Conservation (phyloP, 2,113 vertebrate species). For the Camelus dromedarius region DNA sequence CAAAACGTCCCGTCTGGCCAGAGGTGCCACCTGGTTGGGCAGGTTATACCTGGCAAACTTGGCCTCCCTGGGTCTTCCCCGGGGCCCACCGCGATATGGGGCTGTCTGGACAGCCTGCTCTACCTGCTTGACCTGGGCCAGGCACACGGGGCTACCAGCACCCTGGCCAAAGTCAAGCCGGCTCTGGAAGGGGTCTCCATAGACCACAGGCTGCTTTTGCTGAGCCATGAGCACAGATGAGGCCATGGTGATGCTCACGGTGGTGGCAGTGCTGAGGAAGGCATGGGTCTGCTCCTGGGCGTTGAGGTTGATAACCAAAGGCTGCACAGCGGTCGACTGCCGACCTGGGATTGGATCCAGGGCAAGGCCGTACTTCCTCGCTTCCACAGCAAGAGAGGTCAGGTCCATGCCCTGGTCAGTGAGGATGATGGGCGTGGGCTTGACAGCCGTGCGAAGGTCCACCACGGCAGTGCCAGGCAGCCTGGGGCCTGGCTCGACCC, state of each 20-base stretch:
- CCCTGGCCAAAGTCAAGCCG: slow-evolving; percentile 96
- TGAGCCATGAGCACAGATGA: slow-evolving; percentile 94
- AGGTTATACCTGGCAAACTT: slow-evolving; percentile 95
- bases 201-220: slow-evolving; percentile 93
- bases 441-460: slow-evolving; percentile 94
- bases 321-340: slow-evolving; percentile 95
- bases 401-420: slow-evolving; percentile 99
- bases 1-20: slow-evolving; percentile 93
- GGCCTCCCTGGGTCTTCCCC: slow-evolving; percentile 92
- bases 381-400: slow-evolving; percentile 95
- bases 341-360: slow-evolving; percentile 91
- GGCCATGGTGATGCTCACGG: slow-evolving; percentile 93
- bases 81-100: slow-evolving; percentile 85
- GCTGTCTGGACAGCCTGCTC: slow-evolving; percentile 88
- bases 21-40: slow-evolving; percentile 91
- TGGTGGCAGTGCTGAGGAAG: slow-evolving; percentile 92
- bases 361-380: slow-evolving; percentile 94
- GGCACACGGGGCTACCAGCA: slow-evolving; percentile 93
- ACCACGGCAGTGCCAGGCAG: slow-evolving; percentile 89
- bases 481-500: slow-evolving; percentile 92
- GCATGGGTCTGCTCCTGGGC: slow-evolving; percentile 95
- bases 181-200: slow-evolving; percentile 97
- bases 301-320: slow-evolving; percentile 97
- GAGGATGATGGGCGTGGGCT: slow-evolving; percentile 96
- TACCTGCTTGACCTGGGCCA: slow-evolving; percentile 92